Evolutionary conservation across 2,797 vertebrate genomes (phyloP).

Genomic region (Helicolenus hilgendorfi): DNA sequence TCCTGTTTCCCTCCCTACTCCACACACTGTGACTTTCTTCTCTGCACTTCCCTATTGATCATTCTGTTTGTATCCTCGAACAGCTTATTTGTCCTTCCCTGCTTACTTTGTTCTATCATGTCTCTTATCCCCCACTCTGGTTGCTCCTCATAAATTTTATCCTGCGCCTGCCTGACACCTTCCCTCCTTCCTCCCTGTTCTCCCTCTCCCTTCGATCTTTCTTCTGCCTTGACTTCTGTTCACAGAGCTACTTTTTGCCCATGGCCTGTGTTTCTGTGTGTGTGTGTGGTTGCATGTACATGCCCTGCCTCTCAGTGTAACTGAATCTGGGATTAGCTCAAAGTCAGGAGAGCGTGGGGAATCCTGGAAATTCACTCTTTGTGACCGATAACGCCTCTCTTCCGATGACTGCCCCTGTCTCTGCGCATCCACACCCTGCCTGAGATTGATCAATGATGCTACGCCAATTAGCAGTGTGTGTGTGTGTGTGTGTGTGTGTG

Average conservation of each 20-base stretch:
- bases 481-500: neutral
- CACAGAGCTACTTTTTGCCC: conserved; percentile 14
- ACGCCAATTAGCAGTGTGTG: conserved; percentile 60
- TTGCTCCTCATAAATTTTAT: conserved; percentile 60
- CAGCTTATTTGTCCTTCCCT: conserved; percentile 66
- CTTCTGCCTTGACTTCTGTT: conserved; percentile 33
- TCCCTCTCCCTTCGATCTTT: conserved; percentile 32
- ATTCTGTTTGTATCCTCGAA: conserved; percentile 56
- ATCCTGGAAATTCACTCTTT: conserved; percentile 67
- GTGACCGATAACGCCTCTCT: conserved; percentile 58
- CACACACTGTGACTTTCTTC: conserved; percentile 5
- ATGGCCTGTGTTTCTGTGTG: neutral
- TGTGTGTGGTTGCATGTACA: neutral
- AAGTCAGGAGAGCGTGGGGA: conserved; percentile 72
- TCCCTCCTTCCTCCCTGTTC: neutral
- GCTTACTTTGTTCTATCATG: conserved; percentile 66
- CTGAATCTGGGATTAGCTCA: conserved; percentile 71
- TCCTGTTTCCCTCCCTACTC: neutral
- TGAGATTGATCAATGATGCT: conserved; percentile 59
- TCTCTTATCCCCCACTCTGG: conserved; percentile 32
- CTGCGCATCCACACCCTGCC: conserved; percentile 21
- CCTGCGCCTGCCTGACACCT: conserved; percentile 4
- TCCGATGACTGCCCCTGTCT: conserved; percentile 39
- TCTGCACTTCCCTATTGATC: conserved; percentile 61
- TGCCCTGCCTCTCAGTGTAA: conserved; percentile 26